These are phyloP conservation scores for Pristionchus fissidentatus DNA, from an alignment of 2,888 invertebrate species.

Conservation along the genomic window DNA sequence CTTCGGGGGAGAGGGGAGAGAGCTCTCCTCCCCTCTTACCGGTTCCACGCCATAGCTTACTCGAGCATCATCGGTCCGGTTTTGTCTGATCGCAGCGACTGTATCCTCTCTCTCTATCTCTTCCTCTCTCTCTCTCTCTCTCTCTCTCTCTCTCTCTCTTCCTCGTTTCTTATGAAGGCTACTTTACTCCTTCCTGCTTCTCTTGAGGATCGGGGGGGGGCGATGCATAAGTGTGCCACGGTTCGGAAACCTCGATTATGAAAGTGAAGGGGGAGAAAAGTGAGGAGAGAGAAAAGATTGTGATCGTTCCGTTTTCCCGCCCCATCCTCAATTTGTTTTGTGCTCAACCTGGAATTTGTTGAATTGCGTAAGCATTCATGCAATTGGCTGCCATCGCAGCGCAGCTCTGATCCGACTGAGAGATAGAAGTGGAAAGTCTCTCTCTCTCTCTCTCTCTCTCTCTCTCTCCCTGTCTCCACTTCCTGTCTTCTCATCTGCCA, in stretches of 20 bases:
- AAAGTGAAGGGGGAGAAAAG: not conserved
- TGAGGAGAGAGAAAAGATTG: not conserved
- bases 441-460: not conserved
- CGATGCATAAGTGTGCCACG: slow-evolving; percentile 28
- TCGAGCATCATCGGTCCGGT: slow-evolving; percentile 25
- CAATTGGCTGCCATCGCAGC: not conserved
- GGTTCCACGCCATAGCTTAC: slow-evolving; percentile 30
- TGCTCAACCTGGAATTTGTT: not conserved
- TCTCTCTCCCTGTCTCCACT: not conserved
- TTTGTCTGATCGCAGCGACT: slow-evolving; percentile 37
- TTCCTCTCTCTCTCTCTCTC: not conserved
- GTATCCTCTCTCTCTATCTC: slow-evolving; percentile 33
- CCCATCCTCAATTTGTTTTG: not conserved
- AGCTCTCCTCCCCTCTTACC: slow-evolving; percentile 51
- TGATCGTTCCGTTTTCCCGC: slow-evolving; percentile 12
- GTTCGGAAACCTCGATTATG: slow-evolving; percentile 34
- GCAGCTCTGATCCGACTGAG: not conserved
- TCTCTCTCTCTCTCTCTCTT: slow-evolving; percentile 39
- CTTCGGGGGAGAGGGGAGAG: slow-evolving; percentile 47
- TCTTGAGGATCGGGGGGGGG: not conserved
- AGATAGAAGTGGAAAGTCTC: slow-evolving; percentile 35
- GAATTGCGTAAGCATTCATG: slow-evolving; percentile 8
- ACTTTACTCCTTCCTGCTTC: not conserved
- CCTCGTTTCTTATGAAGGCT: not conserved
- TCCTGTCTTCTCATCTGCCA: not conserved